Evolutionary conservation across 2,888 invertebrate genomes (phyloP), one percentile per base, ranked within the genome.

Genomic region (Leucophenga montana): DNA sequence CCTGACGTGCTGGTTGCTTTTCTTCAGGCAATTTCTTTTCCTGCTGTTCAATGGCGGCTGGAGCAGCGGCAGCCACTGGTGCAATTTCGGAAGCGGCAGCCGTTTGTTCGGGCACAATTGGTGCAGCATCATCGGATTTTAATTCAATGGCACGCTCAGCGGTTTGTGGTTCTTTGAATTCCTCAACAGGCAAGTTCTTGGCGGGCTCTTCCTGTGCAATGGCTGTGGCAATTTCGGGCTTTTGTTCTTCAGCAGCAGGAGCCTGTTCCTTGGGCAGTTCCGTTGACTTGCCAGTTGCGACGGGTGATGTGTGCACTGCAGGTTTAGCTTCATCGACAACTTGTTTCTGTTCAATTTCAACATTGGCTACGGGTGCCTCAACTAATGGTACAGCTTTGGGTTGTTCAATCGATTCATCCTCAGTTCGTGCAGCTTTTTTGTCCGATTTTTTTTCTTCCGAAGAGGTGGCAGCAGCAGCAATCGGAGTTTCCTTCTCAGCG

Each of bases 1-100:
- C 84, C 73, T 84, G 84, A 50, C 84, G 84, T 50, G 75, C 82
- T 0, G 78, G 75, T 66, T 76, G 73, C 66, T 79, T 78, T 62
- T 77, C 80, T 44, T 79, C 82, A 14, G 39, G 18, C 9, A 50
- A 0, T 48, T 80, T 80, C 71, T 80, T 79, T 31, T 80, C 73
- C 57, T 78, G 71, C 0, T 75, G 57, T 14, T 54, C 64, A 57
- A 73, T 73, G 20, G 62, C 67, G 18, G 73, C 69, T 33, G 71
- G 68, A 68, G 67, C 70, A 5, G 70, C 73, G 39, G 75, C 71
- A 22, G n/a, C 72, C 33, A 48, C 54, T 8, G 53, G 46, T 5
- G 61, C n/a, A 61, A 8, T 39, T 1, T 33, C 14, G 8, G 16
- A n/a, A 13, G 14, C 56, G 54, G 71, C 74, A 44, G 71, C 71